Conservation (phyloP, 2,113 vertebrate species). For the Octodon degus region DNA sequence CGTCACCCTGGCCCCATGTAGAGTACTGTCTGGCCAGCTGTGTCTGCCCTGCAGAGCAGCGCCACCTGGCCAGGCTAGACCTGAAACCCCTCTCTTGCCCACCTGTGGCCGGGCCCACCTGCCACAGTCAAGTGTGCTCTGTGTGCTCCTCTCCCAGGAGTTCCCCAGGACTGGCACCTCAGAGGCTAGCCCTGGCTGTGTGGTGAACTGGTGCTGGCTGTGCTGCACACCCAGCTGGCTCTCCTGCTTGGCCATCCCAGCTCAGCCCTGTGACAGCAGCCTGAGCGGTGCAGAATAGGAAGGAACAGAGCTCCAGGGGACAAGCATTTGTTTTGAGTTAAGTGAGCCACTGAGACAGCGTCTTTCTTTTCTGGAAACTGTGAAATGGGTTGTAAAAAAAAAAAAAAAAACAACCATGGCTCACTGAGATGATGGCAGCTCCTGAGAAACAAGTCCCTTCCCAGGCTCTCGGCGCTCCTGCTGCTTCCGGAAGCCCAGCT, state of each 20-base stretch:
- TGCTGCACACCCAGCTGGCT: too few relatives aligned
- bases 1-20: accelerated
- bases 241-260: not conserved
- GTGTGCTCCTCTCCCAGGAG: not conserved
- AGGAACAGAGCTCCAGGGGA: not conserved
- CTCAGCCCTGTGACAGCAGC: not conserved
- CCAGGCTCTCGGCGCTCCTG: constrained; percentile 72
- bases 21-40: too few relatives aligned
- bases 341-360: not conserved
- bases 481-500: constrained; percentile 78
- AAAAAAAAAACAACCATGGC: not conserved
- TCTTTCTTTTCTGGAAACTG: constrained; percentile 82
- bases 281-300: accelerated
- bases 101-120: not conserved
- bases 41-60: not conserved
- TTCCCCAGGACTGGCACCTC: too few relatives aligned
- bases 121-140: accelerated
- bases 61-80: accelerated
- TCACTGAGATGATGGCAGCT: constrained; percentile 46
- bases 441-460: constrained; percentile 74
- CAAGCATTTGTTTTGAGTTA: constrained; percentile 46
- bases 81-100: not conserved
- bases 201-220: not conserved
- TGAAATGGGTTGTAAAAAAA: constrained; percentile 76
- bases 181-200: not conserved